A percentile compares a stretch with the other conserved stretches of the same genome.
Conservation (phyloP, 2,113 vertebrate species). For the Hipposideros armiger region DNA sequence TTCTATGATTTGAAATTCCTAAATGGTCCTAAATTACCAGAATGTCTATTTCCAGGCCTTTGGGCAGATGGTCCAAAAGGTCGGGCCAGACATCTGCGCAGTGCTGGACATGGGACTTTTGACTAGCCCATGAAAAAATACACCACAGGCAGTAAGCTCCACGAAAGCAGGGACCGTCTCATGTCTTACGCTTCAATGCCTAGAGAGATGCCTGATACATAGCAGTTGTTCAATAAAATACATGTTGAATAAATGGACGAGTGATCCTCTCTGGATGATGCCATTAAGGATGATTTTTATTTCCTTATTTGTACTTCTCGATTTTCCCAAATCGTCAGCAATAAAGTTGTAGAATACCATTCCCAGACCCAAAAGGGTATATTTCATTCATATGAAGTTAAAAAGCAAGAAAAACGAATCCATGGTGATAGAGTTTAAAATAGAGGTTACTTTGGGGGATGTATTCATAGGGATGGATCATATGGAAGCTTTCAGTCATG, state of each 20-base stretch:
- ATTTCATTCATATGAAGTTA: constrained; percentile 1
- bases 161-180: background rate
- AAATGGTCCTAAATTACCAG: background rate
- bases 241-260: background rate
- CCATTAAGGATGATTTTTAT: background rate
- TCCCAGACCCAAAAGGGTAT: background rate
- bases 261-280: background rate
- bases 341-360: background rate
- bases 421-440: background rate
- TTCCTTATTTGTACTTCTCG: background rate
- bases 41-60: background rate
- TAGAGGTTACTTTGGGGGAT: background rate
- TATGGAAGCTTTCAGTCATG: background rate
- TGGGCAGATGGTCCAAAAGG: background rate
- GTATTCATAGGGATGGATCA: background rate
- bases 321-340: background rate
- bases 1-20: constrained; percentile 18
- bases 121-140: background rate
- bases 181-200: background rate
- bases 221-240: background rate
- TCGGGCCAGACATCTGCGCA: background rate
- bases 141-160: background rate
- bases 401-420: background rate
- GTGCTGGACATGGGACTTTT: background rate
- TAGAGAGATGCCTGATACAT: background rate